These are phyloP conservation scores for Eciton burchellii DNA, from an alignment of 1,140 invertebrate species.

Conservation along the genomic window DNA sequence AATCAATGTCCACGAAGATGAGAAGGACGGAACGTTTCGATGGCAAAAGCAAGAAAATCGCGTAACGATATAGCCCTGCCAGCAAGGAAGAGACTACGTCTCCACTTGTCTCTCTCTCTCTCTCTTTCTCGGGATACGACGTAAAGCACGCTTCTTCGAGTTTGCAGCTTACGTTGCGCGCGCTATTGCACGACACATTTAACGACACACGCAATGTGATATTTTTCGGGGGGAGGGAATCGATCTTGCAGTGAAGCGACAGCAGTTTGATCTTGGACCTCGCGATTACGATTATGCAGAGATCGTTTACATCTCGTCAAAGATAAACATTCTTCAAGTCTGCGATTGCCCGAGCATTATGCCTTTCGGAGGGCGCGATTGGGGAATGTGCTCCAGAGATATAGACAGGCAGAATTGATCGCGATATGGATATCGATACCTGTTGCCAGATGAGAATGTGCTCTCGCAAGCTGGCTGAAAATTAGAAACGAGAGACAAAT, in stretches of 20 bases:
- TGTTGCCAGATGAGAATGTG: not conserved
- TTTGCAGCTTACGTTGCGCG: no score
- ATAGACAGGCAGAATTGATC: not conserved
- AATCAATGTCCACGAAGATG: conserved; percentile 65
- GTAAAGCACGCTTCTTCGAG: no score
- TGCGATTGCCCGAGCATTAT: not conserved
- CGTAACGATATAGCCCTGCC: conserved; percentile 38
- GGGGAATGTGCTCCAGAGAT: not conserved
- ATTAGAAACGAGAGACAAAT: not conserved
- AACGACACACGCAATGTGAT: no score
- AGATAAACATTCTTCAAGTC: not conserved
- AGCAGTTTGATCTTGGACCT: not conserved
- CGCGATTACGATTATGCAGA: not conserved
- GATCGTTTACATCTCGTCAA: not conserved
- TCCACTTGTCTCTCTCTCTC: conserved; percentile 52
- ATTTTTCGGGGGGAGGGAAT: not conserved
- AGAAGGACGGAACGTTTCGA: conserved; percentile 61
- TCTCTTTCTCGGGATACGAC: no score
- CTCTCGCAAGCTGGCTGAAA: no score
- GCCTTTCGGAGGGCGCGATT: not conserved
- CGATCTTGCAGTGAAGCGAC: not conserved
- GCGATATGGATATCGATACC: not conserved
- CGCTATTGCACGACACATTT: no score
- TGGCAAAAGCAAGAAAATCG: conserved; percentile 59
- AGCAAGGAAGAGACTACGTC: conserved; percentile 39